Conservation (phyloP, 2,113 vertebrate species). For the Poeciliopsis turrubarensis region DNA sequence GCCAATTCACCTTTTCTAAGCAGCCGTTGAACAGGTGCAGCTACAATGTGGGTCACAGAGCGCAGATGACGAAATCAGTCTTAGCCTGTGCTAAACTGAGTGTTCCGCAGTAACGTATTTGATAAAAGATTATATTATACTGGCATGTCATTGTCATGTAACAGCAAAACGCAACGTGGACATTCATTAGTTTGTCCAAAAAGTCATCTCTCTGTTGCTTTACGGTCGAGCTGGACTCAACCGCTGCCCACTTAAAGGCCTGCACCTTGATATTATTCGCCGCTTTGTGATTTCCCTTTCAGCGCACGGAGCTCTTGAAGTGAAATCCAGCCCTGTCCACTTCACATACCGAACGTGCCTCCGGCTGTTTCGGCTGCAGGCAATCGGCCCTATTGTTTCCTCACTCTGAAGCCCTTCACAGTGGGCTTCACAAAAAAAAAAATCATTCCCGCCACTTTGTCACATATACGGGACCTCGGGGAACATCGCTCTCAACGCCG, state of each 20-base stretch:
- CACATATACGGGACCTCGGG: conserved; percentile 53
- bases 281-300: conserved; percentile 1
- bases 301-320: background rate
- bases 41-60: too few relatives aligned
- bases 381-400: conserved; percentile 62
- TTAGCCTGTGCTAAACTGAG: too few relatives aligned
- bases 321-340: conserved; percentile 44
- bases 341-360: conserved; percentile 36
- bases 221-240: too few relatives aligned
- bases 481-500: conserved; percentile 20
- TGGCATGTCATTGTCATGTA: too few relatives aligned
- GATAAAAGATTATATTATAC: background rate
- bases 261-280: background rate
- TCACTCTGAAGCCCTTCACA: conserved; percentile 56
- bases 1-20: too few relatives aligned
- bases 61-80: too few relatives aligned
- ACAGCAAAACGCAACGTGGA: background rate
- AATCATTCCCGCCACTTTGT: conserved; percentile 58
- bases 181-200: too few relatives aligned
- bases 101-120: too few relatives aligned
- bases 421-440: conserved; percentile 27
- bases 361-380: conserved; percentile 16
- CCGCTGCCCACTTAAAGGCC: too few relatives aligned
- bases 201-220: too few relatives aligned
- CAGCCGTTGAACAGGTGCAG: too few relatives aligned